Evolutionary conservation across 2,113 vertebrate species (phyloP).

Genomic region (Hippocampus guttulatus): DNA sequence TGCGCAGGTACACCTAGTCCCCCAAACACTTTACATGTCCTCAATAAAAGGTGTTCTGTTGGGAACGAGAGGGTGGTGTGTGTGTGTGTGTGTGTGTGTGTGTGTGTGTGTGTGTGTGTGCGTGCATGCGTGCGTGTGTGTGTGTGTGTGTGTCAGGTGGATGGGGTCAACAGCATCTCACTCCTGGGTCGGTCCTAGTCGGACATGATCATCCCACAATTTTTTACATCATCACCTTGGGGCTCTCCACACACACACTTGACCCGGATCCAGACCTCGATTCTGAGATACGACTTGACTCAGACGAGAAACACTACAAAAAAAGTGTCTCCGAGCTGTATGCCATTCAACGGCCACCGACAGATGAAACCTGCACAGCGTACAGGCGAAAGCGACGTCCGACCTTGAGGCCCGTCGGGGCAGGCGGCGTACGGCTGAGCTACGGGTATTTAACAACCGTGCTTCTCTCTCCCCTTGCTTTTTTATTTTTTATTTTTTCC

Average conservation of each 20-base stretch:
- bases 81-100: not conserved
- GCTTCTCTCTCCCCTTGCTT: not conserved
- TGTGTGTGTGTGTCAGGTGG: not conserved
- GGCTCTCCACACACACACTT: slow-evolving; percentile 16
- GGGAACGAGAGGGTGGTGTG: not conserved
- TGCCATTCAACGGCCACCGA: slow-evolving; percentile 6
- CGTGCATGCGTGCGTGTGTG: no score
- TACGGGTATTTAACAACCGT: not conserved
- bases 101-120: not conserved
- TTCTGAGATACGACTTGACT: slow-evolving; percentile 24
- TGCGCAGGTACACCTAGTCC: not conserved
- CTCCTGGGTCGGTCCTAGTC: slow-evolving; percentile 24
- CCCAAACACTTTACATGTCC: slow-evolving; percentile 28
- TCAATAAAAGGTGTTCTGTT: slow-evolving; percentile 41
- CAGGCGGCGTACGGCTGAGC: not conserved
- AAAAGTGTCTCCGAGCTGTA: slow-evolving; percentile 34
- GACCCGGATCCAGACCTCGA: slow-evolving; percentile 40
- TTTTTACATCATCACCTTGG: slow-evolving; percentile 30
- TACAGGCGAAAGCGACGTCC: not conserved
- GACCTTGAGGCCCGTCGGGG: not conserved
- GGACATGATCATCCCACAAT: slow-evolving; percentile 23
- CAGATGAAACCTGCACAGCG: not conserved
- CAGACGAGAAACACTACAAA: slow-evolving; percentile 32
- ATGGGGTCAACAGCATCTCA: slow-evolving; percentile 13
- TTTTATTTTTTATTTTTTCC: not conserved